These are phyloP conservation scores for Papilio elwesi DNA, from an alignment of 2,888 invertebrate genomes.

Conservation along the genomic window DNA sequence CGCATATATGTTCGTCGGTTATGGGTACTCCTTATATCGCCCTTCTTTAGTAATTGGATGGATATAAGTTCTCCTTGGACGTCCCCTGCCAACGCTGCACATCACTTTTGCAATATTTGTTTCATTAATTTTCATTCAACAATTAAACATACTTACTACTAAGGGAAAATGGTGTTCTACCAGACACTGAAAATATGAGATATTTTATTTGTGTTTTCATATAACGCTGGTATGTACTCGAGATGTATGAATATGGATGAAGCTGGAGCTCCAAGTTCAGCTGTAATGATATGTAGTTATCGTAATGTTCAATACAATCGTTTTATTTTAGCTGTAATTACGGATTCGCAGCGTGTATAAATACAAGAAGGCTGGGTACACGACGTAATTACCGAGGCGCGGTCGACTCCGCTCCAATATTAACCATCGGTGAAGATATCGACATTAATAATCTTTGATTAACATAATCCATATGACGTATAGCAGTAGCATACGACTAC, in stretches of 20 bases:
- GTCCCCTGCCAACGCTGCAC: no score
- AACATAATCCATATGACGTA: slow-evolving; percentile 31
- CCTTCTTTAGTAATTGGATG: no score
- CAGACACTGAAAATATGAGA: no score
- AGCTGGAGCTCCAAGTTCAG: background rate
- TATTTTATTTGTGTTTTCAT: background rate
- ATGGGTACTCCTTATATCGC: no score
- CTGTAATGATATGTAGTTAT: background rate
- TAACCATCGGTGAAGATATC: slow-evolving; percentile 25
- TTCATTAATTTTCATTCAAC: no score
- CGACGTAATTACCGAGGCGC: slow-evolving; percentile 25
- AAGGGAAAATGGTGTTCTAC: no score
- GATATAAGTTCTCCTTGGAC: no score
- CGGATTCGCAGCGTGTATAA: slow-evolving; percentile 24
- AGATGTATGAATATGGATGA: slow-evolving; percentile 19
- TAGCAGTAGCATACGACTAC: background rate
- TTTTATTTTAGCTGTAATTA: slow-evolving; percentile 28
- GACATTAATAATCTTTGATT: slow-evolving; percentile 28
- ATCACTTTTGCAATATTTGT: no score
- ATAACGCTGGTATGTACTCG: background rate
- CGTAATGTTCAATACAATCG: background rate
- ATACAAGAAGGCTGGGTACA: slow-evolving; percentile 20
- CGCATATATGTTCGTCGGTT: no score
- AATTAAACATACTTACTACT: no score
- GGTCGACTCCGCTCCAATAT: slow-evolving; percentile 8